phyloP scores from a whole-genome alignment of 2,888 invertebrate genomes.

The Drosophila siamana region DNA sequence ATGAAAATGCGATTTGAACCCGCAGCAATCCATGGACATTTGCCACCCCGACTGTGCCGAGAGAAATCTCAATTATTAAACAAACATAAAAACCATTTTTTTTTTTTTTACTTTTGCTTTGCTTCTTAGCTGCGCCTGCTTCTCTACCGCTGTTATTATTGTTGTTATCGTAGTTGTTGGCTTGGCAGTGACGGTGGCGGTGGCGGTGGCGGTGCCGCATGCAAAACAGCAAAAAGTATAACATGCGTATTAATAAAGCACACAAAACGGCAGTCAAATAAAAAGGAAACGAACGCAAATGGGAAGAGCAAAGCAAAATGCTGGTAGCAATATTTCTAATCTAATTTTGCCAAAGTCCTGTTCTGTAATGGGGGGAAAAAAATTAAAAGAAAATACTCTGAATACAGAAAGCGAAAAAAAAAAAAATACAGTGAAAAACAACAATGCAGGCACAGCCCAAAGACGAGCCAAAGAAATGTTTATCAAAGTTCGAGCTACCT shows the following conservation, averaged over 20 bases:
- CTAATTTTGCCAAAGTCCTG: conserved; percentile 76
- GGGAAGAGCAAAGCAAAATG: conserved; percentile 68
- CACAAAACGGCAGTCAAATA: conserved; percentile 38
- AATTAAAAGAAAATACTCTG: conserved; percentile 76
- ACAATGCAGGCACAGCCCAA: conserved; percentile 64
- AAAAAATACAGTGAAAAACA: conserved; percentile 47
- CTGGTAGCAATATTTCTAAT: conserved; percentile 82
- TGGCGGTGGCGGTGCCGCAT: conserved; percentile 31
- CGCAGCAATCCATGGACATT: conserved; percentile 17
- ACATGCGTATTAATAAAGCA: conserved; percentile 69
- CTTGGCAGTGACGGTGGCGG: conserved; percentile 4
- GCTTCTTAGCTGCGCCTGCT: conserved; percentile 4
- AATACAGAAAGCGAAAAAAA: conserved; percentile 19
- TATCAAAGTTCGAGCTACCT: conserved; percentile 68
- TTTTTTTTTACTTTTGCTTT: no score
- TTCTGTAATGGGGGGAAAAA: conserved; percentile 47
- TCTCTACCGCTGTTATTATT: conserved; percentile 21
- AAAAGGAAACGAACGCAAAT: conserved; percentile 45
- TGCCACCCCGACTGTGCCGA: conserved; percentile 31
- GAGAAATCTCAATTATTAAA: conserved; percentile 62
- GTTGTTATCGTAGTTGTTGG: conserved; percentile 34
- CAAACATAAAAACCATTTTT: conserved; percentile 60
- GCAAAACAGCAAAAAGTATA: conserved; percentile 56
- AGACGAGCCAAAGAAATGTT: conserved; percentile 64
- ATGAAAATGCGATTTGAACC: conserved; percentile 65